Conservation (phyloP, 2,113 vertebrate species). For the Atrichornis clamosus region DNA sequence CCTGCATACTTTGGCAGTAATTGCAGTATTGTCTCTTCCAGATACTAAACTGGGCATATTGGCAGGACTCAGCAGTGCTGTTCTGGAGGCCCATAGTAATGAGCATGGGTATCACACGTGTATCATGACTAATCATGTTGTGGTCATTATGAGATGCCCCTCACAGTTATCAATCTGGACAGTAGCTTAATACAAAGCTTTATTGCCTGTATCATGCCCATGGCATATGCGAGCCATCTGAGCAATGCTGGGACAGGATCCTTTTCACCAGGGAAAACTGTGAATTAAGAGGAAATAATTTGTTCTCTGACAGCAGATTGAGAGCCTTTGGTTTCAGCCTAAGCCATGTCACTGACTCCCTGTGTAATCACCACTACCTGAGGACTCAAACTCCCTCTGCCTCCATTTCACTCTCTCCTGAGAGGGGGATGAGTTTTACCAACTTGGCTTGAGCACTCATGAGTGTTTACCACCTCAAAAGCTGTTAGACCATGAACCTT, state of each 20-base stretch:
- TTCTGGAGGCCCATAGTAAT: conserved; percentile 49
- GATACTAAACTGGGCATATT: not conserved
- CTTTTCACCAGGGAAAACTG: not conserved
- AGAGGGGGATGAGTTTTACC: not conserved
- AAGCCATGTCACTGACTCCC: not conserved
- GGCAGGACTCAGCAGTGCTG: conserved; percentile 45
- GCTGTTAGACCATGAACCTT: not conserved
- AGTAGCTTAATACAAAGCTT: conserved; percentile 41
- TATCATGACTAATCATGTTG: conserved; percentile 57
- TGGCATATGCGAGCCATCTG: conserved; percentile 30
- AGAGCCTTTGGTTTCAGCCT: not conserved
- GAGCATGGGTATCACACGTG: conserved; percentile 42
- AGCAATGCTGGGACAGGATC: not conserved
- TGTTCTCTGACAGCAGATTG: not conserved
- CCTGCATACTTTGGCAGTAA: conserved; percentile 50
- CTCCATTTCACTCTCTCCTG: not conserved
- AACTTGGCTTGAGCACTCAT: not conserved
- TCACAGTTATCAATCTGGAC: conserved; percentile 45
- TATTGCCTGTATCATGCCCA: conserved; percentile 43
- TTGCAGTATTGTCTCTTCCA: conserved; percentile 51
- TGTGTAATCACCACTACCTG: not conserved
- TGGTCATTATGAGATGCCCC: conserved; percentile 45
- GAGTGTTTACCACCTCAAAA: not conserved
- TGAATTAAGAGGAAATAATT: not conserved
- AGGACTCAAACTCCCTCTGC: not conserved